These are phyloP conservation scores for Atractosteus spatula DNA, from an alignment of 2,113 vertebrate species.

Conservation along the genomic window DNA sequence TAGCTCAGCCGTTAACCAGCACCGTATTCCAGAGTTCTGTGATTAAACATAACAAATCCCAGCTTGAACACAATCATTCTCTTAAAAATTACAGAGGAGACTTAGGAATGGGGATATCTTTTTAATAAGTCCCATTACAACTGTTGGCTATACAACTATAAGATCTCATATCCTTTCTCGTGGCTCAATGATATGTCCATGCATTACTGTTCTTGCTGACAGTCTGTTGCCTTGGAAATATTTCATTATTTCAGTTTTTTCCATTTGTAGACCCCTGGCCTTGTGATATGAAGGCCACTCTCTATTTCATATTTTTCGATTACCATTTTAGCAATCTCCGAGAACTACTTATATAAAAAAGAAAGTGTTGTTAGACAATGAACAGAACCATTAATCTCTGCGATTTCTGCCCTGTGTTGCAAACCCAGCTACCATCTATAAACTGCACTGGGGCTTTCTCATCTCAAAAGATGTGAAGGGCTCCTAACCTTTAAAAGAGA, in stretches of 20 bases:
- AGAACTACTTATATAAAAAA: conserved; percentile 75
- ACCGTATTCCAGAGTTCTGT: not conserved
- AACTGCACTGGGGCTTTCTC: not conserved
- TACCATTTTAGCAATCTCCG: conserved; percentile 80
- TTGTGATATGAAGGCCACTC: conserved; percentile 76
- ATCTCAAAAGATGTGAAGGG: no score
- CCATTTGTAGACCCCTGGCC: conserved; percentile 81
- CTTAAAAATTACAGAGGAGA: conserved; percentile 53
- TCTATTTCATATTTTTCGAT: conserved; percentile 78
- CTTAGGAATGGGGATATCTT: conserved; percentile 58
- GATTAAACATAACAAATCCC: conserved; percentile 6
- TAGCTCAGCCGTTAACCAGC: conserved; percentile 26
- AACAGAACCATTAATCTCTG: conserved; percentile 75
- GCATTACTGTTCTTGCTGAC: conserved; percentile 76
- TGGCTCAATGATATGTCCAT: conserved; percentile 73
- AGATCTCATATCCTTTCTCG: conserved; percentile 68
- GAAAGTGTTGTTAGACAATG: conserved; percentile 71
- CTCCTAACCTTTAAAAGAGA: no score
- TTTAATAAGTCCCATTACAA: conserved; percentile 72
- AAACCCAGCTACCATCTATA: not conserved
- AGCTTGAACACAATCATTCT: conserved; percentile 9
- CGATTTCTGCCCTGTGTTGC: conserved; percentile 23
- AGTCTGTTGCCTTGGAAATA: conserved; percentile 82
- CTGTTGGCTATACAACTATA: conserved; percentile 61
- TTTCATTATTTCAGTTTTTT: conserved; percentile 83